Conservation (phyloP, 37 sponge, comb jelly and placozoan genomes). For the Hexactinellida sp. region DNA sequence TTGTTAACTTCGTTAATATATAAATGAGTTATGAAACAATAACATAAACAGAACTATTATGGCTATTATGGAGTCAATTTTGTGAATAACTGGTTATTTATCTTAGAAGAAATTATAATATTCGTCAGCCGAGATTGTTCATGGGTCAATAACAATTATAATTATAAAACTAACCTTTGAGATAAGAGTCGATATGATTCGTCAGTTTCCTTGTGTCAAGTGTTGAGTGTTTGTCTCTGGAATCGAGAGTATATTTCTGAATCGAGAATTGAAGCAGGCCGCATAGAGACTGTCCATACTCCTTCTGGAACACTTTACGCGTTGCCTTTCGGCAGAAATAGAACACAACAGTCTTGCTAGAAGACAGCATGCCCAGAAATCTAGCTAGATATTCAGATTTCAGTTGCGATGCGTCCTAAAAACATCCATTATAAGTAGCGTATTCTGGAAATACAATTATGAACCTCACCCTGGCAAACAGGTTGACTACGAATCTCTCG, state of each 20-base stretch:
- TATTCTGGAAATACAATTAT: not conserved
- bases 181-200: not conserved
- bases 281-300: not conserved
- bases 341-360: not conserved
- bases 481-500: not conserved
- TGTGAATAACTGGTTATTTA: no score
- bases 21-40: no score
- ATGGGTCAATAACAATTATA: not conserved
- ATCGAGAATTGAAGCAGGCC: conserved; percentile 2
- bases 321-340: conserved; percentile 10
- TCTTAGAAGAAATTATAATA: no score
- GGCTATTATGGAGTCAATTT: no score
- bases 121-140: no score
- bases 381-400: not conserved
- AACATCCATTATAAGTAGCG: no score
- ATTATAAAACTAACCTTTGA: conserved; percentile 11
- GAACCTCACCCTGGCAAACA: not conserved
- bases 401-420: not conserved
- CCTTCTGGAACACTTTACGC: conserved; percentile 1
- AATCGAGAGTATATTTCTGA: not conserved
- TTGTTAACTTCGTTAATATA: no score
- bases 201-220: not conserved
- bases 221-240: not conserved
- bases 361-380: not conserved
- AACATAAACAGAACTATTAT: no score